Percentiles rank a stretch among this genome's conserved stretches.
These are phyloP conservation scores for Festucalex cinctus DNA, from an alignment of 2,113 vertebrate species.

Conservation along the genomic window DNA sequence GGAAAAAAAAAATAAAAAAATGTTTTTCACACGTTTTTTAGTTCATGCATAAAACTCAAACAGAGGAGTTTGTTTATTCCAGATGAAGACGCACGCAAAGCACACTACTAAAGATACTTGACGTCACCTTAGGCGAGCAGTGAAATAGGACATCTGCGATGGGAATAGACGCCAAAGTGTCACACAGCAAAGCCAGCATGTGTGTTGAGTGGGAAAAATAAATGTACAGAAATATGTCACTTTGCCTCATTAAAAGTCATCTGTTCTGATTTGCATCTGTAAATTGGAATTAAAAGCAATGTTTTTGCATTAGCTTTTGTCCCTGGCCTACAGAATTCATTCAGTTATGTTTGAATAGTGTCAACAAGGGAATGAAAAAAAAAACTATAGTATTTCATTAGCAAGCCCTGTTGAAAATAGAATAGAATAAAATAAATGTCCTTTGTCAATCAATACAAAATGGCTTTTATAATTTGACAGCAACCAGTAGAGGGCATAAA, in stretches of 20 bases:
- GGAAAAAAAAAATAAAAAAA: neutral
- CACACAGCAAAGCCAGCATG: neutral
- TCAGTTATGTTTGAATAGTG: constrained; percentile 10
- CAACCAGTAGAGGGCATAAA: neutral
- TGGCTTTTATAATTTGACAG: neutral
- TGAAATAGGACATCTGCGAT: constrained; percentile 7
- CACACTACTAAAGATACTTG: constrained; percentile 8
- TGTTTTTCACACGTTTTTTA: neutral
- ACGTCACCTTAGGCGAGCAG: neutral
- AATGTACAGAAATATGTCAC: neutral
- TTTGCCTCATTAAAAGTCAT: constrained; percentile 32
- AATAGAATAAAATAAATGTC: neutral
- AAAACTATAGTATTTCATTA: neutral
- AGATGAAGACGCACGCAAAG: neutral
- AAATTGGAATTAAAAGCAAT: constrained; percentile 31
- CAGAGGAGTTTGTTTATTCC: neutral
- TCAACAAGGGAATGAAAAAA: neutral
- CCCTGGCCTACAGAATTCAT: constrained; percentile 26
- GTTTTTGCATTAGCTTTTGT: constrained; percentile 12
- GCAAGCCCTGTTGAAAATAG: neutral
- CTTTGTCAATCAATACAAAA: neutral
- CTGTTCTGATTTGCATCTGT: constrained; percentile 43
- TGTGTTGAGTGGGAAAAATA: neutral
- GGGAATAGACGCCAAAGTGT: neutral
- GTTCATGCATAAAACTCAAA: neutral